Base-by-base conservation (phyloP, 2,888 invertebrate species). In the Chalcis sispes region DNA sequence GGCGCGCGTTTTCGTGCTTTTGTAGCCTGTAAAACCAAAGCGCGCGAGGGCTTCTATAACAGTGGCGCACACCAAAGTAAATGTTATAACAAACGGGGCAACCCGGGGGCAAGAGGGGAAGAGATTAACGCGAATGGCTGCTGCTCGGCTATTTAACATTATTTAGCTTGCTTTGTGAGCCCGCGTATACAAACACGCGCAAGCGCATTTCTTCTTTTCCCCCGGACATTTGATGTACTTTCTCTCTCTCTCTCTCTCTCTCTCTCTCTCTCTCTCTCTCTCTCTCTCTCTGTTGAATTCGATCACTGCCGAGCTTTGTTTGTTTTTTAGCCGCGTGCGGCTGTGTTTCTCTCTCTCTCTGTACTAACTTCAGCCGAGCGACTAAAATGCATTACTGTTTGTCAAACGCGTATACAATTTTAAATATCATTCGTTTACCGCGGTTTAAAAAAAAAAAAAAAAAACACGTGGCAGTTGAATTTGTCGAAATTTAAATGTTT, bases 81-180 rank as follows among this genome's bases (percentile, higher is more conserved):
- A 87, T 85, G 84, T 86, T 87, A 87, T 85, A 87, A 87, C 85
- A 87, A 87, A 87, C 87, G n/a, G n/a, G n/a, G n/a, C n/a, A n/a
- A n/a, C n/a, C n/a, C n/a, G n/a, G n/a, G n/a, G n/a, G n/a, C n/a
- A n/a, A n/a, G n/a, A 85, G 77, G 82, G 18, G 32, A 29, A 18
- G 27, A 23, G 0, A 18, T 18, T 23, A n/a, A 81, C 79, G 81
- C 78, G 80, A 83, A 84, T n/a, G n/a, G n/a, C n/a, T n/a, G n/a
- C 84, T 85, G 82, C 84, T 84, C 85, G 83, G 86, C 86, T 87
- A 86, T 87, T 87, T 86, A 85, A 86, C 85, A 86, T 86, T 87
- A 87, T 87, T 87, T 87, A 85, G 86, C 85, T 86, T 86, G 84
- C 85, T 87, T 88, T 87, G 85, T 86, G 83, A 83, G 83, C 84